phyloP scores from a whole-genome alignment of 2,797 vertebrate species.

The Coracias cyanogaster region DNA sequence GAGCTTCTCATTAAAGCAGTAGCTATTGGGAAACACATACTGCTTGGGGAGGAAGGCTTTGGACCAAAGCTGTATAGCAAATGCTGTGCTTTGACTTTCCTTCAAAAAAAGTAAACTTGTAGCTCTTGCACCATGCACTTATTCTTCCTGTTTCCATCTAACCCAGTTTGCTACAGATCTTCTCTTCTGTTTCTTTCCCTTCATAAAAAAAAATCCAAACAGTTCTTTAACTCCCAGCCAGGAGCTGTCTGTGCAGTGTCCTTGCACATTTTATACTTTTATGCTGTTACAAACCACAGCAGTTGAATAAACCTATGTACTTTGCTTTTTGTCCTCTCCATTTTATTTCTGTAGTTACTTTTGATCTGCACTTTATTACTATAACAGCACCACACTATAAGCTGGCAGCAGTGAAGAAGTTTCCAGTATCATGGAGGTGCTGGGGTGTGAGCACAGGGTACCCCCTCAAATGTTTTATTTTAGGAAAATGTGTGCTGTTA shows the following conservation, averaged over 20 bases:
- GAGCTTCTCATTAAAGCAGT: neutral
- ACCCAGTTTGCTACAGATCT: neutral
- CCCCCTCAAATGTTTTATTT: neutral
- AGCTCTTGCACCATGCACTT: neutral
- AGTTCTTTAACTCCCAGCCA: neutral
- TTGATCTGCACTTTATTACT: neutral
- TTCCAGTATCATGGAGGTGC: accelerated
- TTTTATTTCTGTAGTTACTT: neutral
- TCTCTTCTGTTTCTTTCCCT: neutral
- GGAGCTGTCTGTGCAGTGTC: neutral
- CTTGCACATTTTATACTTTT: neutral
- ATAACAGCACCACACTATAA: neutral
- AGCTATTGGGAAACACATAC: neutral
- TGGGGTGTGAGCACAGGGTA: neutral
- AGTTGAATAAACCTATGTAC: neutral
- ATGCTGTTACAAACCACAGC: neutral
- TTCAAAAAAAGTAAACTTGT: neutral
- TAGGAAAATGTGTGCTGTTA: neutral
- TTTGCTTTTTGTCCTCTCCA: neutral
- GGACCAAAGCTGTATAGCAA: neutral
- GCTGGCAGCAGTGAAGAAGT: accelerated
- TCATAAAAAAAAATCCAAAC: neutral
- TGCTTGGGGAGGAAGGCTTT: neutral
- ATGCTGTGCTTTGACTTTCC: neutral
- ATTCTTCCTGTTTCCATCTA: neutral